Conservation (phyloP, 2,888 invertebrate species). For the Drosophila austrosaltans region DNA sequence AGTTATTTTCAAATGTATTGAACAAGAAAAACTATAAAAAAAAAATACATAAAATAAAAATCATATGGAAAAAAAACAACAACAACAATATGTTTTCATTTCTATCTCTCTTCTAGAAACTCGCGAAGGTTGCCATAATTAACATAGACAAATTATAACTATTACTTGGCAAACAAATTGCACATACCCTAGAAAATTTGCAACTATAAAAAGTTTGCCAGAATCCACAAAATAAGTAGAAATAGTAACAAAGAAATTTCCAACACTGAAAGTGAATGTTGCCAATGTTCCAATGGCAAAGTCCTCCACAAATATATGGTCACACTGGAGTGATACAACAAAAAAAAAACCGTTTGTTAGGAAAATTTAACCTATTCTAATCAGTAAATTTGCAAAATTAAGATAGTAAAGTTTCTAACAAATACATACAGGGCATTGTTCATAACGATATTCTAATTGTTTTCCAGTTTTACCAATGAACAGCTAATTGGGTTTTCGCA, state of each 20-base stretch:
- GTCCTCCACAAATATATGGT: too few species aligned
- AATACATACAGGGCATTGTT: background rate
- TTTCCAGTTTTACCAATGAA: background rate
- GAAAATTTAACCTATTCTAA: too few species aligned
- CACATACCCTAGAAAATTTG: background rate
- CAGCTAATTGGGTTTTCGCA: constrained; percentile 1
- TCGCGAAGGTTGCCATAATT: constrained; percentile 52
- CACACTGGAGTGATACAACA: too few species aligned
- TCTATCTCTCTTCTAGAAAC: background rate
- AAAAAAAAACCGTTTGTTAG: too few species aligned
- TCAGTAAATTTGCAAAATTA: too few species aligned
- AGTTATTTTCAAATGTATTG: constrained; percentile 69
- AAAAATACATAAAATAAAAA: constrained; percentile 68
- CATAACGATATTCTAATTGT: background rate
- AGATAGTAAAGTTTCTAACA: background rate
- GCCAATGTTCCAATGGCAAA: too few species aligned
- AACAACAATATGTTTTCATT: background rate
- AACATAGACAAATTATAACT: constrained; percentile 25
- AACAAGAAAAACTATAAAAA: constrained; percentile 51
- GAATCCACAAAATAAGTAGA: background rate
- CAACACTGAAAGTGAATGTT: too few species aligned
- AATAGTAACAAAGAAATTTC: background rate
- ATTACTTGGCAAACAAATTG: constrained; percentile 6
- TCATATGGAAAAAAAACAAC: constrained; percentile 53
- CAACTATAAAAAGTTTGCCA: background rate